A percentile compares a stretch with the other conserved stretches of the same genome.
These are phyloP conservation scores for Hypothenemus hampei DNA, from an alignment of 1,140 invertebrate genomes.

Conservation along the genomic window DNA sequence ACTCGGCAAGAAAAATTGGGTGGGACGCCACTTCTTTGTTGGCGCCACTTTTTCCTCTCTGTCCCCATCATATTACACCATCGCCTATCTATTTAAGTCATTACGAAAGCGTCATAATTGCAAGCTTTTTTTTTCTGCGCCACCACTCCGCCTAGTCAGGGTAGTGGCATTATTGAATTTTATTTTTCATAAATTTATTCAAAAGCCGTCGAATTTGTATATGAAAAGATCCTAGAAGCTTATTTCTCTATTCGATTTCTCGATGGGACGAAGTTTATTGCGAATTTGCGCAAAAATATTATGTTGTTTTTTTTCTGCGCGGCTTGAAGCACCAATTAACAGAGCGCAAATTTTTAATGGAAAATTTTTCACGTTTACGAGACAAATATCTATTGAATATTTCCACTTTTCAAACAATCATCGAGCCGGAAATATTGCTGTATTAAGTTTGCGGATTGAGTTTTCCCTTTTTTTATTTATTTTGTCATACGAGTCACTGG, in stretches of 20 bases:
- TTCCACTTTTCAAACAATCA: not conserved
- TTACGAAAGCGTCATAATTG: too few species aligned
- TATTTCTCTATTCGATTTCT: too few species aligned
- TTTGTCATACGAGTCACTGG: conserved; percentile 7
- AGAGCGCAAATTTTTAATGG: too few species aligned
- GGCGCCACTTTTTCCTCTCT: conserved; percentile 3
- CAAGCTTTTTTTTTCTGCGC: too few species aligned
- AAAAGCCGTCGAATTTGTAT: conserved; percentile 3
- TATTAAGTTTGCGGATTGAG: conserved; percentile 11
- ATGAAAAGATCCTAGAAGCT: conserved; percentile 1
- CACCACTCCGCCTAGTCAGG: too few species aligned
- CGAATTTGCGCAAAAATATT: too few species aligned
- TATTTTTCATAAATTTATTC: conserved; percentile 5
- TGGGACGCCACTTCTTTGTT: conserved; percentile 5
- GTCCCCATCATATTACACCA: conserved; percentile 6
- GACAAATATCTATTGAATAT: conserved; percentile 9
- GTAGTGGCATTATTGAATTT: too few species aligned
- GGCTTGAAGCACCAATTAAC: too few species aligned
- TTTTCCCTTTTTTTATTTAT: conserved; percentile 18
- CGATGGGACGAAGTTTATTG: too few species aligned
- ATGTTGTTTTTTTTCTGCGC: too few species aligned
- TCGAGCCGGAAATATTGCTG: conserved; percentile 13
- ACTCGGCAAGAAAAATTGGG: conserved; percentile 18
- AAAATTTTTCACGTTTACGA: too few species aligned
- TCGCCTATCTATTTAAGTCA: conserved; percentile 3